Base-by-base conservation (phyloP, 1,140 invertebrate genomes). In the Procambarus clarkii region DNA sequence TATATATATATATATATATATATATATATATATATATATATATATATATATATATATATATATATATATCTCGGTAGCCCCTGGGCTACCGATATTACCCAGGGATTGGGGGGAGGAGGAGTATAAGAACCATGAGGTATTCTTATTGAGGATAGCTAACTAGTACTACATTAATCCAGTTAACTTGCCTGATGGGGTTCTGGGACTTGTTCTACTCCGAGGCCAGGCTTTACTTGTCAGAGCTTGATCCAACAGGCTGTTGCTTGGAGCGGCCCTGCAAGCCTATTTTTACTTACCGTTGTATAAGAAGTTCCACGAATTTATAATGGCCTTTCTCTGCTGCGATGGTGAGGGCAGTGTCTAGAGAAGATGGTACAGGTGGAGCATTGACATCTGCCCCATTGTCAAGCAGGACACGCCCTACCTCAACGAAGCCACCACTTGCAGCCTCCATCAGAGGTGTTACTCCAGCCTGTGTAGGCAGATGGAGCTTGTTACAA, bases 391-490 rank as follows among this genome's bases (percentile, higher is more conserved):
- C 98, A 95, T 99, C 99, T 18, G 99, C 99, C 34, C 98, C 98
- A 95, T 99, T 98, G 93, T 99, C 98, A 34, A 99, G 95, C 46
- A 99, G 95, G n/a, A 99, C 98, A 91, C 98, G 95, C 0, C 99
- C 99, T 64, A 99, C 99, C 94, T 99, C 99, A 13, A 99, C 98
- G 95, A 99, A 99, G 54, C 99, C 99, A 88, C 99, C 99, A 94
- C 98, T 99, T 0, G 99, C 99, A 82, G 99, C 99, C 95, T 99
- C 99, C 99, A 99, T 99, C 2, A 99, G 95, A 2, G 99, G 99
- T 7, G 99, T 99, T 46, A 99, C 95, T 9, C 99, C 99, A 89
- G 99, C 99, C 96, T 97, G 93, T 3, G 79, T 85, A 87, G 84
- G 21, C 60, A 85, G 85, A 58, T 45, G 7, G 44, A 64, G 54